phyloP scores from a whole-genome alignment of 2,888 invertebrate genomes.

The Mesoligia furuncula region DNA sequence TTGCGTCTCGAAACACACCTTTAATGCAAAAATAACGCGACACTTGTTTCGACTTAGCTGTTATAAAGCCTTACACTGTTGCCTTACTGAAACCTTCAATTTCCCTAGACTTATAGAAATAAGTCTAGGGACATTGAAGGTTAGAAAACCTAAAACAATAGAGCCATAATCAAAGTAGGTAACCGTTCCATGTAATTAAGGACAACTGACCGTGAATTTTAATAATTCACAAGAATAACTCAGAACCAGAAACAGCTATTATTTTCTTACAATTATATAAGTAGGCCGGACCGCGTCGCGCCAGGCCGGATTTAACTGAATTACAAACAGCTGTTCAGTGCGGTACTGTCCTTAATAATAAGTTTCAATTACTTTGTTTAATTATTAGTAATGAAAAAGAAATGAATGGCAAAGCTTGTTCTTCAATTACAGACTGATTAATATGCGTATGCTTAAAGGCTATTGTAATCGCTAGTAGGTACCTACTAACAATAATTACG shows the following conservation, averaged over 20 bases:
- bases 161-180: background rate
- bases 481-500: background rate
- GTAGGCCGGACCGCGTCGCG: conserved; percentile 22
- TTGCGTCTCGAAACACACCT: background rate
- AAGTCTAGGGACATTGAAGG: no score
- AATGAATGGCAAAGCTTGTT: background rate
- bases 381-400: background rate
- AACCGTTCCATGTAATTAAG: conserved; percentile 23
- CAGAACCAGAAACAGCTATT: conserved; percentile 1
- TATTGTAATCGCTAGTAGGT: background rate
- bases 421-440: background rate
- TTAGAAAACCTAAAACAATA: background rate
- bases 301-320: conserved; percentile 48
- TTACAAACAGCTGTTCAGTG: conserved; percentile 42
- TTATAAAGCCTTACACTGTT: background rate
- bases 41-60: background rate
- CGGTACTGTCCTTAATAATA: conserved; percentile 18
- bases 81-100: background rate
- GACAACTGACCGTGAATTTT: conserved; percentile 29
- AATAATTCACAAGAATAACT: conserved; percentile 51
- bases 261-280: conserved; percentile 53
- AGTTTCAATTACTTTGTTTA: conserved; percentile 27
- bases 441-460: background rate
- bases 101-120: background rate
- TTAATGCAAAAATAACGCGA: background rate